Evolutionary conservation across 2,888 invertebrate genomes (phyloP), one percentile per base, ranked within the genome.

Genomic region (Podotricha telesiphe): DNA sequence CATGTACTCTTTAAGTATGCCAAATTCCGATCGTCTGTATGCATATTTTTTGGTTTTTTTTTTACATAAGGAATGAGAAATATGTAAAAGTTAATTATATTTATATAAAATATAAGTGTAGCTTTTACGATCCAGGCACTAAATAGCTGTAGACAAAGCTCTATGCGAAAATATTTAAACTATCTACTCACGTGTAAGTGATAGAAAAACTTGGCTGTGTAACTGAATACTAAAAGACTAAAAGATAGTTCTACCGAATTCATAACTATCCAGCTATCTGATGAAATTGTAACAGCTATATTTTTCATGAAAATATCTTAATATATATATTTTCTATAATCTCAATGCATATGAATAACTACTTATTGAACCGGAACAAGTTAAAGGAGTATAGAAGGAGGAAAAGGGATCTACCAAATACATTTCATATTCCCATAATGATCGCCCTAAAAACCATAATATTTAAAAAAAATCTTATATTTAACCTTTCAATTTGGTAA

Each of bases 231-330:
- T 8, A 53, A 53, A 53, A 53, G 28, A 28, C 28, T 8, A 53
- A 53, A 53, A 53, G 28, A 28, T 28, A 53, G n/a, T 10, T 28
- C 15, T n/a, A 28, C 28, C 42, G 42, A 13, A 13, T 13, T 4
- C 53, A 53, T 53, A 28, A 28, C 53, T 53, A 53, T 28, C 15
- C 53, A 53, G 53, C 28, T 53, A 53, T 28, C 28, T 53, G 53
- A 53, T 28, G 15, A n/a, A n/a, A 4, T 28, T 53, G 53, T 53
- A 53, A 53, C 51, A n/a, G 28, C 8, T n/a, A 53, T n/a, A 53
- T 28, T 1, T 53, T 53, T 4, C n/a, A n/a, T 22, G 53, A 53
- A n/a, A 53, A 42, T 13, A n/a, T n/a, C n/a, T n/a, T n/a, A n/a
- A n/a, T n/a, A 28, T 6, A 28, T 28, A 28, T 28, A 4, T 28